Evolutionary conservation across 1,140 invertebrate genomes (phyloP).

Genomic region (Maniola jurtina): DNA sequence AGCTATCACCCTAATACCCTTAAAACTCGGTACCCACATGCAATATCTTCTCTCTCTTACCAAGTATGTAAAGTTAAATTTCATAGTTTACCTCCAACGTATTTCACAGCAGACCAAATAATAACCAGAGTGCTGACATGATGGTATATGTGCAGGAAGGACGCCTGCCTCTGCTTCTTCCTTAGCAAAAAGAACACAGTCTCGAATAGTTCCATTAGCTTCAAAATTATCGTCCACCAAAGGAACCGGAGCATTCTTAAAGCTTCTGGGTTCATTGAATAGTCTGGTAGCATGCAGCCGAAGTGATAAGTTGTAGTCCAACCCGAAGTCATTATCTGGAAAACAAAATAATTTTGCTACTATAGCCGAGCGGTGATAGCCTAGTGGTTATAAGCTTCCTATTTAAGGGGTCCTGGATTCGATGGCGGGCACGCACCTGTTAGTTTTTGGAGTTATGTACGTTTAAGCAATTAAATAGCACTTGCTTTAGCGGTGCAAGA

Average conservation of each 20-base stretch:
- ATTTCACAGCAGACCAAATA: slow-evolving; percentile 86
- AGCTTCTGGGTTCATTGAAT: slow-evolving; percentile 81
- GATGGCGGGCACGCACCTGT: no score
- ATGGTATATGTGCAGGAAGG: slow-evolving; percentile 87
- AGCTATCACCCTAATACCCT: no score
- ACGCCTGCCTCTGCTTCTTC: slow-evolving; percentile 85
- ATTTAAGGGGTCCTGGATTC: no score
- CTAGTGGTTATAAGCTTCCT: no score
- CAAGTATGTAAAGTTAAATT: neutral
- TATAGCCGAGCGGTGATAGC: neutral
- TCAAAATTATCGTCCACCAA: slow-evolving; percentile 68
- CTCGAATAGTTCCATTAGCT: slow-evolving; percentile 65
- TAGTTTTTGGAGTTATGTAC: no score
- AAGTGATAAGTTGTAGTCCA: slow-evolving; percentile 82
- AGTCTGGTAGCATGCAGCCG: slow-evolving; percentile 86
- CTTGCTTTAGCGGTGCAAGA: no score
- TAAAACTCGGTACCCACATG: no score
- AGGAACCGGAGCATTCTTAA: slow-evolving; percentile 81
- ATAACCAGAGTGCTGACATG: slow-evolving; percentile 82
- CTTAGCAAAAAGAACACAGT: slow-evolving; percentile 83
- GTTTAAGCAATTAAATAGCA: no score
- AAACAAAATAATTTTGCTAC: slow-evolving; percentile 6
- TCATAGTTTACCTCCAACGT: slow-evolving; percentile 79
- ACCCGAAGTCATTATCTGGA: slow-evolving; percentile 71
- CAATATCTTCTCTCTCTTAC: neutral